Percentiles rank a stretch among this genome's conserved stretches.
These are phyloP conservation scores for Phalacrocorax carbo DNA, from an alignment of 2,113 vertebrate species.

Conservation along the genomic window DNA sequence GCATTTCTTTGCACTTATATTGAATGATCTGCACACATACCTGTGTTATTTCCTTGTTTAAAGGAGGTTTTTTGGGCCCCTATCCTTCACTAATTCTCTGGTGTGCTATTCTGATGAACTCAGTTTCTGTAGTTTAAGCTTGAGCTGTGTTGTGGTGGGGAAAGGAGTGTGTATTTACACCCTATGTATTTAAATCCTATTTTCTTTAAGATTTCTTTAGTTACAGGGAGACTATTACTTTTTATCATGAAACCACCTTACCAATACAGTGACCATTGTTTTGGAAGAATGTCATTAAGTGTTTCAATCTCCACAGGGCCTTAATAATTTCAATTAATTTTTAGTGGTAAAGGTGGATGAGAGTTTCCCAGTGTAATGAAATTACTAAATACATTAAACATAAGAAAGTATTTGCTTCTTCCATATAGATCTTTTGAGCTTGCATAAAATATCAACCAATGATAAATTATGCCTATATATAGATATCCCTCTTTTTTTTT, in stretches of 20 bases:
- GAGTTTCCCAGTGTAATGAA: neutral
- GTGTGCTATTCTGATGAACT: neutral
- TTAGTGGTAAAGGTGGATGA: neutral
- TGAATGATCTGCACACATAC: neutral
- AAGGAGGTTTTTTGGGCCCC: neutral
- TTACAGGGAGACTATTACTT: neutral
- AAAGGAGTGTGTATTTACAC: neutral
- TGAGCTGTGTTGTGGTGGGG: neutral
- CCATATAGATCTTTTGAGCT: neutral
- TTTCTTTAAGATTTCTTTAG: slow-evolving; percentile 3
- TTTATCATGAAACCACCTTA: neutral
- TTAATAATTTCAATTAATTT: neutral
- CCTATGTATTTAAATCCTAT: neutral
- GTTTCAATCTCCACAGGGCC: neutral
- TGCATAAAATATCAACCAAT: neutral
- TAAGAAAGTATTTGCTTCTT: neutral
- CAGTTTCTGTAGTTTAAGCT: neutral
- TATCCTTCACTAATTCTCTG: neutral
- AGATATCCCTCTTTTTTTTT: neutral
- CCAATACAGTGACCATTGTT: neutral
- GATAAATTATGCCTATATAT: neutral
- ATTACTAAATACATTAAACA: neutral
- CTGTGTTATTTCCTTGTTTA: neutral
- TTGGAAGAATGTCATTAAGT: neutral
- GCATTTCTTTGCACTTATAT: neutral